These are phyloP conservation scores for Troilus luridus DNA, from an alignment of 2,888 invertebrate genomes.

Conservation along the genomic window DNA sequence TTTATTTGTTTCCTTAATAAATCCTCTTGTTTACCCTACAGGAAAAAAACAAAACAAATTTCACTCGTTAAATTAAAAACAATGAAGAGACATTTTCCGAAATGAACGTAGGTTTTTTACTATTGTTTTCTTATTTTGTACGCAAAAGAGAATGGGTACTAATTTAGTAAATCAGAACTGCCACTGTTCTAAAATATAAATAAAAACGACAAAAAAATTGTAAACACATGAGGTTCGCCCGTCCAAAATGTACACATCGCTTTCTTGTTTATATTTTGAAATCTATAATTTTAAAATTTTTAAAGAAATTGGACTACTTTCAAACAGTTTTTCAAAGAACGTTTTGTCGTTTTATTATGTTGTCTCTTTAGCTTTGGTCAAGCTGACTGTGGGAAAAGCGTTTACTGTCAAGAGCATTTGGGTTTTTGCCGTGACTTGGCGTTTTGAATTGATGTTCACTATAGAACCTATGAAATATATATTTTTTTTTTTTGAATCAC, in stretches of 20 bases:
- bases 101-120: neutral
- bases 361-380: neutral
- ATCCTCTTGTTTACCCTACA: neutral
- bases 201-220: neutral
- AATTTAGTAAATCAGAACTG: conserved; percentile 3
- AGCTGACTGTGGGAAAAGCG: neutral
- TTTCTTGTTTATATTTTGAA: neutral
- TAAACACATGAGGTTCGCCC: neutral
- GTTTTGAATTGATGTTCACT: neutral
- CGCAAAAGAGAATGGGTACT: neutral
- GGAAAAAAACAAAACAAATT: neutral
- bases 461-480: too few species aligned
- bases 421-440: neutral
- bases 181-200: neutral
- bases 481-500: too few species aligned
- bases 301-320: neutral
- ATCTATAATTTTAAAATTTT: neutral
- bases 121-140: neutral
- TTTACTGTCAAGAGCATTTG: neutral
- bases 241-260: neutral
- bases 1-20: neutral
- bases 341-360: neutral
- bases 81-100: neutral
- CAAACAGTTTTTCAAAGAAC: neutral
- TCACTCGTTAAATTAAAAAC: neutral